Evolutionary conservation across 2,113 vertebrate genomes (phyloP).

Genomic region (Etheostoma spectabile): DNA sequence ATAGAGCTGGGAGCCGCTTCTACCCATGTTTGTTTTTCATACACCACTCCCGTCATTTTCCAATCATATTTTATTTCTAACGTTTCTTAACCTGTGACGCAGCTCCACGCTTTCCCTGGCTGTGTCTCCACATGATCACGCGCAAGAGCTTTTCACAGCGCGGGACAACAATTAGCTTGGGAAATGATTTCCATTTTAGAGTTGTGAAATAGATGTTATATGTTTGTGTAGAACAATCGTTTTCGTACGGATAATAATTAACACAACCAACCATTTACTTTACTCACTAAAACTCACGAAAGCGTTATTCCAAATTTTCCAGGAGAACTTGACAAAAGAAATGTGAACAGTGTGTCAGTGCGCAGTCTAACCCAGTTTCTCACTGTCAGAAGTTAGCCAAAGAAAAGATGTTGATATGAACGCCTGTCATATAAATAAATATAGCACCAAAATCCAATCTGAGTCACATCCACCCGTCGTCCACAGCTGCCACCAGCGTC

Average conservation of each 20-base stretch:
- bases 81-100: constrained; percentile 30
- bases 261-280: not conserved
- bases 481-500: constrained; percentile 43
- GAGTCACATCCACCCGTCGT: constrained; percentile 36
- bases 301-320: not conserved
- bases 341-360: constrained; percentile 13
- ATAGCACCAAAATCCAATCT: constrained; percentile 64
- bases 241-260: not conserved
- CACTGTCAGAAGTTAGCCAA: constrained; percentile 39
- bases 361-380: constrained; percentile 58
- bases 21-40: constrained; percentile 64
- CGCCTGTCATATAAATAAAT: constrained; percentile 47
- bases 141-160: constrained; percentile 24
- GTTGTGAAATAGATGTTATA: not conserved
- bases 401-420: constrained; percentile 45
- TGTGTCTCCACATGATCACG: constrained; percentile 23
- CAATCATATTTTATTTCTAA: constrained; percentile 52
- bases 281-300: constrained; percentile 1
- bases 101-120: constrained; percentile 18
- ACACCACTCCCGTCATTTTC: constrained; percentile 57
- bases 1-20: constrained; percentile 55
- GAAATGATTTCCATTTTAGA: not conserved
- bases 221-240: not conserved
- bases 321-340: constrained; percentile 39
- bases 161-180: constrained; percentile 41